Conservation (phyloP, 1,140 invertebrate genomes). For the Pygmarrhopalites habei region DNA sequence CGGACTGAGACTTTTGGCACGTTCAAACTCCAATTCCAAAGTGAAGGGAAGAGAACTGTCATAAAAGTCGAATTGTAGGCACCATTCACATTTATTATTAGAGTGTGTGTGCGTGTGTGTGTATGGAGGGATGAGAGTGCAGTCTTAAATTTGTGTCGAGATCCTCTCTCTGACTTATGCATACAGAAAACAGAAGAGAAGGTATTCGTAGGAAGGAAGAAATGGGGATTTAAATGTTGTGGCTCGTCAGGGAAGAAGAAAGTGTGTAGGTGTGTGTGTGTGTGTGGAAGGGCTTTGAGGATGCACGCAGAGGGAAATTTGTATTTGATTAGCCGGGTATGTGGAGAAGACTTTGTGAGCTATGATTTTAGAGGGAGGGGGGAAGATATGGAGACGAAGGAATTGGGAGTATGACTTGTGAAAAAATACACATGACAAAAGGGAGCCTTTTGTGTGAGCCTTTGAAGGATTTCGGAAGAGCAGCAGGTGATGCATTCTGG, state of each 20-base stretch:
- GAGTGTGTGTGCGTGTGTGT: not conserved
- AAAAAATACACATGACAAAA: constrained; percentile 18
- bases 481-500: constrained; percentile 30
- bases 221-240: not conserved
- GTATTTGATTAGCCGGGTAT: constrained; percentile 26
- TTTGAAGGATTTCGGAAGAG: constrained; percentile 25
- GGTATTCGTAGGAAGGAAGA: not conserved
- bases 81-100: not conserved
- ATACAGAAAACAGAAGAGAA: not conserved
- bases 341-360: not conserved
- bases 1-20: constrained; percentile 15
- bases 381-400: constrained; percentile 14
- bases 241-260: too few relatives aligned
- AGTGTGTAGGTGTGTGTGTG: not conserved
- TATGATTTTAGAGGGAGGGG: constrained; percentile 3
- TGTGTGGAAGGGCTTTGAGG: not conserved
- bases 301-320: constrained; percentile 17
- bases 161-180: not conserved
- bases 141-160: too few relatives aligned
- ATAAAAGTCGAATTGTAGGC: not conserved
- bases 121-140: too few relatives aligned
- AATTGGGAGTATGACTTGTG: constrained; percentile 29
- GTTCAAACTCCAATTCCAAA: not conserved
- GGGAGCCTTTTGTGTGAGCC: constrained; percentile 19
- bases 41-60: not conserved